These are phyloP conservation scores for Hylaeus anthracinus DNA, from an alignment of 1,140 invertebrate species.

Conservation along the genomic window DNA sequence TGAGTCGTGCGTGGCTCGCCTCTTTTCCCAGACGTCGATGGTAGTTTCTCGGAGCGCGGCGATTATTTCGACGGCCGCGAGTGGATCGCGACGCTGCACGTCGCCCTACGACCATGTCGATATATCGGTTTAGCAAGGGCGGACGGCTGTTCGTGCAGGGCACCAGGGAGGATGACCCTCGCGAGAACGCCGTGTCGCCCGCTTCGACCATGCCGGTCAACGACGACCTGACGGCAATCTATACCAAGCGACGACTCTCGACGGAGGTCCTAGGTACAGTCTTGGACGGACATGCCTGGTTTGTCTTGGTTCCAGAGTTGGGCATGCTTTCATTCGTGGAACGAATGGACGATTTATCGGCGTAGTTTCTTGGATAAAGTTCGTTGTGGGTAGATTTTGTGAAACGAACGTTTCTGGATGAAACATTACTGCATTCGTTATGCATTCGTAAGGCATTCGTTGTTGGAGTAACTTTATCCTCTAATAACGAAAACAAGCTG, in stretches of 20 bases:
- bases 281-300: too few relatives aligned
- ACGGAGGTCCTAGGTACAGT: constrained; percentile 88
- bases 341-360: too few relatives aligned
- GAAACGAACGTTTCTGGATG: too few relatives aligned
- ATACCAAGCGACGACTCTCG: constrained; percentile 90
- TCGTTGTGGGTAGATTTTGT: too few relatives aligned
- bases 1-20: background rate
- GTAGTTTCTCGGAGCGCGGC: constrained; percentile 2
- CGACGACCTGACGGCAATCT: constrained; percentile 87
- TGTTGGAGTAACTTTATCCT: too few relatives aligned
- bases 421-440: too few relatives aligned
- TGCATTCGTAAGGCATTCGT: too few relatives aligned
- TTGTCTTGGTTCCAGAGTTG: too few relatives aligned
- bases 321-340: too few relatives aligned
- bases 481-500: too few relatives aligned
- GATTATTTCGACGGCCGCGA: too few relatives aligned
- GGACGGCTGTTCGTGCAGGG: constrained; percentile 90
- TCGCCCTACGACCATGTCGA: constrained; percentile 81
- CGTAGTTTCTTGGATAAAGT: too few relatives aligned
- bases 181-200: constrained; percentile 73
- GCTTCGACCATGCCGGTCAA: constrained; percentile 68
- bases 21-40: constrained; percentile 6
- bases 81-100: background rate
- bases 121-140: constrained; percentile 89
- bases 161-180: constrained; percentile 85